Conservation (phyloP, 2,888 invertebrate species). For the Drosophila barbarae region DNA sequence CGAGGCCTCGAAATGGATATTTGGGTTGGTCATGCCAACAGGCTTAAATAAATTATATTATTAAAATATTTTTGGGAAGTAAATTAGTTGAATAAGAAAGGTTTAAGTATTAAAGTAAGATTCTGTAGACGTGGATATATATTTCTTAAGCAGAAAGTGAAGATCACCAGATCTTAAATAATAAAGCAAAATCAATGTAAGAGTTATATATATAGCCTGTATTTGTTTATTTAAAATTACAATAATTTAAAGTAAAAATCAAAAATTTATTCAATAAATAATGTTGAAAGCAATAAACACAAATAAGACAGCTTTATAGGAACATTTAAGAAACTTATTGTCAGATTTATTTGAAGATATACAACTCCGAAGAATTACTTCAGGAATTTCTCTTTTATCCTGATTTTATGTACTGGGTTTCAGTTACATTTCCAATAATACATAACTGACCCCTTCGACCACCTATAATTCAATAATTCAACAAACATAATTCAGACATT, state of each 20-base stretch:
- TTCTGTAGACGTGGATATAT: background rate
- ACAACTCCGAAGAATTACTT: background rate
- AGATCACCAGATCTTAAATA: too few relatives aligned
- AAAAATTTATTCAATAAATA: background rate
- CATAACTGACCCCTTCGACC: constrained; percentile 17
- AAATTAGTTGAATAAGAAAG: background rate
- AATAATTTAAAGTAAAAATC: background rate
- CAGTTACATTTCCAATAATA: constrained; percentile 10
- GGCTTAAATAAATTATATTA: constrained; percentile 7
- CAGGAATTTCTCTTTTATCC: constrained; percentile 22
- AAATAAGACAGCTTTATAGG: background rate
- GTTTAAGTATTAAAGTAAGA: background rate
- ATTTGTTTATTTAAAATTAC: too few relatives aligned
- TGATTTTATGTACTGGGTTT: constrained; percentile 14
- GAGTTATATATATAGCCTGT: too few relatives aligned
- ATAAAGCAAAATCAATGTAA: too few relatives aligned
- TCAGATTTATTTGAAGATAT: background rate
- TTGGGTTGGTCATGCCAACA: constrained; percentile 3
- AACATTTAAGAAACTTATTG: background rate
- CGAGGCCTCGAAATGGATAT: constrained; percentile 9
- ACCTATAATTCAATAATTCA: constrained; percentile 39
- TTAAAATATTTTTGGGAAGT: background rate
- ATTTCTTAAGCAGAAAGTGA: background rate
- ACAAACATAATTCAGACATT: constrained; percentile 41
- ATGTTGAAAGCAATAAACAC: background rate